Evolutionary conservation across 2,113 vertebrate species (phyloP), one percentile per base, ranked within the genome.

Genomic region (Prolemur simus): DNA sequence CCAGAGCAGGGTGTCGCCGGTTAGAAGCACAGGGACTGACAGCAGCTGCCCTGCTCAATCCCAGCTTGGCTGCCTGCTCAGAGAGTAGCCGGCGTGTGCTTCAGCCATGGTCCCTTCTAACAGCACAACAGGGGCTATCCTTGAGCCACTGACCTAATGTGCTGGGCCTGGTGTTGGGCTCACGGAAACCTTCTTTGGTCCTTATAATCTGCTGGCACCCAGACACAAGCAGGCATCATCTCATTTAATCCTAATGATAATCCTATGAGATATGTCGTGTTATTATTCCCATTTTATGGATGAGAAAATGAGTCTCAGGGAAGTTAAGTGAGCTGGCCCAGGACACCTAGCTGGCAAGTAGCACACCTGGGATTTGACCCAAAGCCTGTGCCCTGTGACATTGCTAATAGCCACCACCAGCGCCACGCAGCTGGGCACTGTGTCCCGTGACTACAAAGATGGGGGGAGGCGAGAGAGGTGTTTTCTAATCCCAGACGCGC

Each of bases 381-480:
- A 4, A 52, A 64, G 39, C 42, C 54, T 1, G 0, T 9, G 17
- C 15, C 85, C 42, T 82, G 1, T 25, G 4, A 13, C 25, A 14
- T 88, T 21, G 5, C 66, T 39, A 37, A 66, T 1, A 60, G 34
- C 14, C 25, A 10, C 37, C 11, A 17, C 58, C 12, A 47, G 52
- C 8, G 1, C 56, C 52, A 2, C 0, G 7, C 2, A 15, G 18
- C 74, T 5, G 20, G 32, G 18, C 13, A 8, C 23, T 2, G 0
- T 25, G 45, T 60, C 58, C 76, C 1, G 0, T 27, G 34, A 12
- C 20, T 29, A 5, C 34, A 66, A 6, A 80, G 32, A 32, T 0
- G 4, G 73, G 74, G 74, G 7, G 39, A 17, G 14, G 17, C 0
- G 1, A 89, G 37, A 21, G 9, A 9, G 20, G 21, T 32, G n/a